Evolutionary conservation across 1,140 invertebrate species (phyloP).

Genomic region (Drosophila arizonae): DNA sequence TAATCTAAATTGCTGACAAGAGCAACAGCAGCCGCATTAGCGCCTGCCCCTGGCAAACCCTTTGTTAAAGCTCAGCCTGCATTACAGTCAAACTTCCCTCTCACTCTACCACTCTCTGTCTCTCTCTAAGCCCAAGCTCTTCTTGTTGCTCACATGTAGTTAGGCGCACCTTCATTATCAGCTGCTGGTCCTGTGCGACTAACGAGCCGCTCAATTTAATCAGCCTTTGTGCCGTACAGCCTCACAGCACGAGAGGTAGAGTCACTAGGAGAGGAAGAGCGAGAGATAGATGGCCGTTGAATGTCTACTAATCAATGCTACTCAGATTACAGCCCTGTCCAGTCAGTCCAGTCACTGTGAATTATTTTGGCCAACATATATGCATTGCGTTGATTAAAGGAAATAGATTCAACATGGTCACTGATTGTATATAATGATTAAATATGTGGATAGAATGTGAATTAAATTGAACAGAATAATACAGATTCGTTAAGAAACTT

Average conservation of each 20-base stretch:
- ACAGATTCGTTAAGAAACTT: no score
- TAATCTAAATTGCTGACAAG: slow-evolving; percentile 8
- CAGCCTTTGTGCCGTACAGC: slow-evolving; percentile 27
- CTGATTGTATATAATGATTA: no score
- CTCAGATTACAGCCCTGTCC: no score
- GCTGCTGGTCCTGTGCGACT: slow-evolving; percentile 10
- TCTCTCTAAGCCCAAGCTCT: background rate
- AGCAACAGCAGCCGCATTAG: slow-evolving; percentile 12
- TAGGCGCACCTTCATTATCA: slow-evolving; percentile 19
- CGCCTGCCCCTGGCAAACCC: slow-evolving; percentile 5
- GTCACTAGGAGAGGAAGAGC: background rate
- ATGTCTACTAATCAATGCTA: no score
- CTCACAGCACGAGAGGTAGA: background rate
- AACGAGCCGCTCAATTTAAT: slow-evolving; percentile 49
- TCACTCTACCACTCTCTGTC: background rate
- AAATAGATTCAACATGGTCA: no score
- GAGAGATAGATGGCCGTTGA: no score
- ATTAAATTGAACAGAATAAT: no score
- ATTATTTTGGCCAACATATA: no score
- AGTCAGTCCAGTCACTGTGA: no score
- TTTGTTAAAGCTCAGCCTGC: slow-evolving; percentile 27
- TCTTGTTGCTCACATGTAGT: slow-evolving; percentile 19
- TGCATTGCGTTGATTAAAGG: no score
- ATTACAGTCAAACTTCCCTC: background rate
- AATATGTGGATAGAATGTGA: no score